These are phyloP conservation scores for Drosophila busckii DNA, from an alignment of 1,140 invertebrate genomes.

Conservation along the genomic window DNA sequence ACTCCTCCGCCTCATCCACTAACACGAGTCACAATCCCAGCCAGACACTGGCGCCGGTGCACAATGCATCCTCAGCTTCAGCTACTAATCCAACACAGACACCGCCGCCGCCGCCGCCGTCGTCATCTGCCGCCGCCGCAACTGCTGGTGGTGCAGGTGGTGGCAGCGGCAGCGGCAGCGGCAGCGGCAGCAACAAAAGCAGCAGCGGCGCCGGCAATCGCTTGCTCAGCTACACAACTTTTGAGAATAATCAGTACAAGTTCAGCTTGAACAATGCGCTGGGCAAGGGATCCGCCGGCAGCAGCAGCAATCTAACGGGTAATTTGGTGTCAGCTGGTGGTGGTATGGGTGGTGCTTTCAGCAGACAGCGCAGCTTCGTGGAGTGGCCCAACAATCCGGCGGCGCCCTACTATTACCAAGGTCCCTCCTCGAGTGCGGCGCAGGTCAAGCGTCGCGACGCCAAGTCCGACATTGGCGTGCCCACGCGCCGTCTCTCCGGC, in stretches of 20 bases:
- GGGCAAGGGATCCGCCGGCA: conserved; percentile 41
- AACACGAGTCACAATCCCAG: conserved; percentile 46
- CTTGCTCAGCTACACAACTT: conserved; percentile 77
- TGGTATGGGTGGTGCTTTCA: conserved; percentile 52
- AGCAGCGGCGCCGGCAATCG: conserved; percentile 44
- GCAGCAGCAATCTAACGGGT: conserved; percentile 62
- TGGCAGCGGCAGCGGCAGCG: conserved; percentile 22
- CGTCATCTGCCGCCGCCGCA: conserved; percentile 1
- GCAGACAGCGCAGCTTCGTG: conserved; percentile 66
- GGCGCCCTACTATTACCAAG: conserved; percentile 71
- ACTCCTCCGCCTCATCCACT: conserved; percentile 59
- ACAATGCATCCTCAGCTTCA: conserved; percentile 32
- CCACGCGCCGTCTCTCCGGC: conserved; percentile 65
- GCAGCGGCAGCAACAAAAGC: conserved; percentile 20
- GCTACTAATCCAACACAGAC: conserved; percentile 54
- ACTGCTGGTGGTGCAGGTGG: conserved; percentile 8
- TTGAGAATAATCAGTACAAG: conserved; percentile 79
- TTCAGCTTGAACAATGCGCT: conserved; percentile 76
- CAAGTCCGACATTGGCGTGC: conserved; percentile 77
- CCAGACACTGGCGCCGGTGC: conserved; percentile 59
- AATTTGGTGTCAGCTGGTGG: conserved; percentile 29
- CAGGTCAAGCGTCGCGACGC: conserved; percentile 67
- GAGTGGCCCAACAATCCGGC: conserved; percentile 76
- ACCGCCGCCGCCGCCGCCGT: conserved; percentile 25
- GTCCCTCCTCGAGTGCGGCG: conserved; percentile 45